Evolutionary conservation across 2,888 invertebrate species (phyloP).

Genomic region (Zygogramma bicolorata): DNA sequence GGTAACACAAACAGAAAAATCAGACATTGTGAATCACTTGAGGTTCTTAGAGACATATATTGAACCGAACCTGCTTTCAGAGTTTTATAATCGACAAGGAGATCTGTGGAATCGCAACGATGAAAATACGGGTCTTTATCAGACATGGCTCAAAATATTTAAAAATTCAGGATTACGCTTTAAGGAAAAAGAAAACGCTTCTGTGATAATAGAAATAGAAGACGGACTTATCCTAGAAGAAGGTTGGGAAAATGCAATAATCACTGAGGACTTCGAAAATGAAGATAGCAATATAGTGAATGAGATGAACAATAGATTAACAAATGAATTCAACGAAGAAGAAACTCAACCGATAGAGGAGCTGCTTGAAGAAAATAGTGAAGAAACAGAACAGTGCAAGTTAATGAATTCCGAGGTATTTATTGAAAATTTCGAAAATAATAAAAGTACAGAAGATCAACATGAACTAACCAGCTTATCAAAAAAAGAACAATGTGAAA

Average conservation of each 20-base stretch:
- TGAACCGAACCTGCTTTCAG: not conserved
- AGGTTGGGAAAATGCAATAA: slow-evolving; percentile 8
- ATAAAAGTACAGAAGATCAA: not conserved
- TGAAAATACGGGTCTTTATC: not conserved
- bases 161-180: slow-evolving; percentile 1
- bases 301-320: not conserved
- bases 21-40: not conserved
- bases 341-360: not conserved
- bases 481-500: not conserved
- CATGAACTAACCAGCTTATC: not conserved
- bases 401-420: not conserved
- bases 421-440: not conserved
- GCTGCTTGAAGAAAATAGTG: not conserved
- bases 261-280: not conserved
- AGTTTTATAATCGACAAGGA: not conserved
- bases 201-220: slow-evolving; percentile 4
- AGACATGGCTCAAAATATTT: slow-evolving; percentile 7
- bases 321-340: not conserved
- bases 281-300: not conserved
- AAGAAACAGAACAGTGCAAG: not conserved
- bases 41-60: not conserved
- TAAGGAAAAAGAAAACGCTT: not conserved
- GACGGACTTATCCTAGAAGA: slow-evolving; percentile 3
- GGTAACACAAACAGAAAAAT: not conserved
- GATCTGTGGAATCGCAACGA: not conserved